Conservation (phyloP, 2,888 invertebrate genomes). For the Chelonus formosanus region DNA sequence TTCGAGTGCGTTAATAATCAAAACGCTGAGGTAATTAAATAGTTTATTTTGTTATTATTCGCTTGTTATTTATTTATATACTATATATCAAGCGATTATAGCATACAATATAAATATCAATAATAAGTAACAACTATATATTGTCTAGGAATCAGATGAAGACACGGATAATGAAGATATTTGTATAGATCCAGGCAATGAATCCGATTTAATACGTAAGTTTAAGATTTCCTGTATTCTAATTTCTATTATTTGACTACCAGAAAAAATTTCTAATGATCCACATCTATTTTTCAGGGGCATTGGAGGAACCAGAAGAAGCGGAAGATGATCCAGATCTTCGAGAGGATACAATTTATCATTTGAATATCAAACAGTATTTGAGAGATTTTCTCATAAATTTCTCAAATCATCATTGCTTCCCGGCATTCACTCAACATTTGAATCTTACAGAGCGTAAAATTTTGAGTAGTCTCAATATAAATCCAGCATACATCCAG, state of each 20-base stretch:
- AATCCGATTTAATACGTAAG: constrained; percentile 50
- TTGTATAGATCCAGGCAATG: constrained; percentile 54
- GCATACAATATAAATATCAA: constrained; percentile 2
- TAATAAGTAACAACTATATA: too few species aligned
- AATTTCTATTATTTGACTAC: neutral
- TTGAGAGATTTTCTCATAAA: constrained; percentile 72
- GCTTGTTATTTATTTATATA: neutral
- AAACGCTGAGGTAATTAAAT: constrained; percentile 53
- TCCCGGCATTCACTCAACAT: constrained; percentile 70
- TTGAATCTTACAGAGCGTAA: constrained; percentile 69
- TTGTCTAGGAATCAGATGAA: constrained; percentile 56
- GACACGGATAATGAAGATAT: constrained; percentile 51
- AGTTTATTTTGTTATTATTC: neutral
- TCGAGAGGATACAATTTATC: constrained; percentile 71
- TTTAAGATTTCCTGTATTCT: constrained; percentile 8
- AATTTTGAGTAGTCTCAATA: constrained; percentile 62
- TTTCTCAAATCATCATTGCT: constrained; percentile 73
- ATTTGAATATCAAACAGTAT: constrained; percentile 72
- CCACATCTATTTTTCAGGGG: constrained; percentile 28
- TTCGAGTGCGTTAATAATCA: constrained; percentile 53
- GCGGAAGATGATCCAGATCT: constrained; percentile 70
- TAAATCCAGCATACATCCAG: constrained; percentile 45
- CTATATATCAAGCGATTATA: constrained; percentile 1
- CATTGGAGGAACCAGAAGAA: constrained; percentile 52
- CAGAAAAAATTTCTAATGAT: neutral